Percentiles rank a stretch among this genome's conserved stretches.
Evolutionary conservation across 2,797 vertebrate genomes (phyloP).

Genomic region (Sebastes taczanowskii): DNA sequence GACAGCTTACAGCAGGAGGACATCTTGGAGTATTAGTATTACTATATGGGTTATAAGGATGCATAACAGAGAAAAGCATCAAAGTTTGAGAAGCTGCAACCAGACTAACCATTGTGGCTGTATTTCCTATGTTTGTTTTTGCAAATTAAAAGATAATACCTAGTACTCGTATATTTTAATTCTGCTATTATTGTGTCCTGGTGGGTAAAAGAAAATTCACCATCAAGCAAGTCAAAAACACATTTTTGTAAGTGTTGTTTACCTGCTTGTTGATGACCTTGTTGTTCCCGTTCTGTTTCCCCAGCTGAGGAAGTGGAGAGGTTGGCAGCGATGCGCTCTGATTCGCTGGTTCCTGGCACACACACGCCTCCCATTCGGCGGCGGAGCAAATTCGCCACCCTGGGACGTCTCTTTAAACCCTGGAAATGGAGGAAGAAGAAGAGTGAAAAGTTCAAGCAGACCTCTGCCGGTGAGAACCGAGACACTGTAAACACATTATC

Average conservation of each 20-base stretch:
- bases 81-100: not conserved
- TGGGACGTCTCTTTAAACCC: slow-evolving; percentile 94
- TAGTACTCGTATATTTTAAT: not conserved
- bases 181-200: not conserved
- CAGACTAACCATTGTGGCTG: not conserved
- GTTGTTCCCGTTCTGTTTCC: slow-evolving; percentile 26
- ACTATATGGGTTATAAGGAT: not conserved
- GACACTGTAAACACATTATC: not conserved
- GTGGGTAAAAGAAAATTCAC: not conserved
- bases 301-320: slow-evolving; percentile 95
- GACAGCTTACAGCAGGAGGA: not conserved
- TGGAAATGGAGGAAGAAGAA: slow-evolving; percentile 99
- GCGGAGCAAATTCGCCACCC: slow-evolving; percentile 93
- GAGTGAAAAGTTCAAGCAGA: slow-evolving; percentile 97
- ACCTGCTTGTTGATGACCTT: not conserved
- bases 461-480: slow-evolving; percentile 88
- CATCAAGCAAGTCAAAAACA: not conserved
- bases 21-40: not conserved
- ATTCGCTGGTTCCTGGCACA: slow-evolving; percentile 96
- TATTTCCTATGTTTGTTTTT: not conserved
- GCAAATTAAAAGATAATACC: not conserved
- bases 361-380: slow-evolving; percentile 96
- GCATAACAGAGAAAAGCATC: not conserved
- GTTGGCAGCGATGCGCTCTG: slow-evolving; percentile 96
- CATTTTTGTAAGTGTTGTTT: not conserved